Percentiles rank a stretch among this genome's conserved stretches.
These are phyloP conservation scores for Trachelus troglodyta DNA, from an alignment of 2,888 invertebrate species.

Conservation along the genomic window DNA sequence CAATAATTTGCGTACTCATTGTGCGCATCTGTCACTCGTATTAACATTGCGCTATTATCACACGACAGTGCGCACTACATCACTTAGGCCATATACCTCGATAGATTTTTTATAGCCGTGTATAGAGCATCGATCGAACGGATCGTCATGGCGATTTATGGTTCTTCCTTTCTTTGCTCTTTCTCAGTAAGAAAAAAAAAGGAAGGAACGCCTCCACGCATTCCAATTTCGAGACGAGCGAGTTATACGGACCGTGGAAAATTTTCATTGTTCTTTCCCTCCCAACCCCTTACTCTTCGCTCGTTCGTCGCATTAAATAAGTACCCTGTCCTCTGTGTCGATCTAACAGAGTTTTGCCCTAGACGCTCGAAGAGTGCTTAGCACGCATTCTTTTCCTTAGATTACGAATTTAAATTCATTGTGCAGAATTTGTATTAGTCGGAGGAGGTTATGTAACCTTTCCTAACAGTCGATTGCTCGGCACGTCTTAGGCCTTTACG, in stretches of 20 bases:
- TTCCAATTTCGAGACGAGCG: not conserved
- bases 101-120: not conserved
- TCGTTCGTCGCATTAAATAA: not conserved
- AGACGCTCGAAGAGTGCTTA: not conserved
- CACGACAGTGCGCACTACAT: not conserved
- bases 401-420: not conserved
- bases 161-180: not conserved
- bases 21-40: not conserved
- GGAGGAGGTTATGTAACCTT: not conserved
- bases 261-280: not conserved
- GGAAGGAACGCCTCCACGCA: not conserved
- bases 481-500: not conserved
- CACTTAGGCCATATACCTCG: not conserved
- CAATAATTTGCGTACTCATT: not conserved
- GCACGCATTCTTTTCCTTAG: not conserved
- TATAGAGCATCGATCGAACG: not conserved
- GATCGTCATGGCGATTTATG: not conserved
- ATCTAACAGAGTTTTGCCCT: not conserved
- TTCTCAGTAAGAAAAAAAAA: slow-evolving; percentile 9
- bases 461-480: not conserved
- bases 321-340: not conserved
- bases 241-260: not conserved
- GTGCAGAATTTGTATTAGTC: not conserved
- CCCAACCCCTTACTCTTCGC: too few species aligned
- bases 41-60: not conserved